Evolutionary conservation across 2,888 invertebrate species (phyloP).

Genomic region (Drosophila fulvimacula): DNA sequence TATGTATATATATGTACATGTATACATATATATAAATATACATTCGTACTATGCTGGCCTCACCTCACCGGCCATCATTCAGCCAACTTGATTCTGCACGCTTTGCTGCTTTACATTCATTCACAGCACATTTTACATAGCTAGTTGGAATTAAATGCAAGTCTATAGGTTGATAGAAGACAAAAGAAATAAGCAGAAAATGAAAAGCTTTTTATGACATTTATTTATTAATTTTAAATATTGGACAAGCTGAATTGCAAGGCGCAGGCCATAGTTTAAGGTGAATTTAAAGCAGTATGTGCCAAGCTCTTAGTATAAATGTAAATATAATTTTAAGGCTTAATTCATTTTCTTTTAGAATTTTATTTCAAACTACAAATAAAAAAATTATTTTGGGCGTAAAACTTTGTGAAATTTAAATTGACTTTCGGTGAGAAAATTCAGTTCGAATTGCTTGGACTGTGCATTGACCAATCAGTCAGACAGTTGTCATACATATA

Average conservation of each 20-base stretch:
- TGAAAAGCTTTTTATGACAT: neutral
- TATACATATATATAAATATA: neutral
- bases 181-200: neutral
- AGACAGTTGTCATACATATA: neutral
- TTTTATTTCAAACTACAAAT: neutral
- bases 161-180: neutral
- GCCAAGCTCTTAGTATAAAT: no score
- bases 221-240: neutral
- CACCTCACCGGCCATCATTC: neutral
- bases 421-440: neutral
- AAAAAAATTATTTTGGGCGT: neutral
- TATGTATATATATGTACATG: neutral
- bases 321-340: no score
- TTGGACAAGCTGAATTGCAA: neutral
- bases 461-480: constrained; percentile 10
- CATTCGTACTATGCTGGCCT: neutral
- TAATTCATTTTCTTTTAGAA: no score
- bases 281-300: neutral
- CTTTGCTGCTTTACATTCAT: neutral
- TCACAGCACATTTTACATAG: no score
- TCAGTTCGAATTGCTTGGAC: neutral
- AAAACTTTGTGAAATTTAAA: neutral
- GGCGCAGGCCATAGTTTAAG: neutral
- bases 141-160: neutral
- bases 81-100: neutral